Evolutionary conservation across 2,888 invertebrate genomes (phyloP), one percentile per base, ranked within the genome.

Genomic region (Troides aeacus): DNA sequence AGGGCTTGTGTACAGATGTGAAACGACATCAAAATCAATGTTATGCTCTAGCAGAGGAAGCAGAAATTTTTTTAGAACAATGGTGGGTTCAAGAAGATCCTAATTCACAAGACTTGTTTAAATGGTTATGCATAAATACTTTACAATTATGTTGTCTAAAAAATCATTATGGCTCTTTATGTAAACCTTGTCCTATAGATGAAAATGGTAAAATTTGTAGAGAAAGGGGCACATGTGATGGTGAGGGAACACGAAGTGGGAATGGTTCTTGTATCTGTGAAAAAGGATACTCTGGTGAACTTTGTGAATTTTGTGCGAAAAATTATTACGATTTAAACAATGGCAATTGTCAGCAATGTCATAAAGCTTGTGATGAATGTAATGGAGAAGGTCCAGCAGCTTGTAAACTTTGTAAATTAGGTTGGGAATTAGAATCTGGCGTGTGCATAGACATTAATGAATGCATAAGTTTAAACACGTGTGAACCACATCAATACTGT

Each of bases 201-300:
- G 78, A 73, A 18, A 77, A 85, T 63, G 94, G 94, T 74, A 93
- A 94, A 73, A 92, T 97, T 70, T 99, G 99, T 84, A 94, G 91
- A 78, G 96, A 95, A 36, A 96, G 96, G 88, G 98, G 98, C 17
- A 94, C 93, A 79, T 94, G 94, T 80, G 89, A 94, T 76, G 99
- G 99, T n/a, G 95, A 95, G 67, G 99, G 99, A 0, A 98, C 98
- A 0, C 93, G 99, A 50, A 96, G 96, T 84, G 99, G 99, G 5
- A 97, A 96, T 85, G 99, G 99, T 0, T 94, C 95, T 78, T 99
- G 99, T 86, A 90, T 94, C 62, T 99, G 99, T 86, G 94, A 96
- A 77, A 85, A 82, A 69, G 99, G 98, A 12, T 99, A 98, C 84
- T 79, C 86, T 3, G 98, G 98, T 8, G 92, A 93, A 8, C 80